phyloP scores from a whole-genome alignment of 2,888 invertebrate genomes.

The Osmoderma eremita region DNA sequence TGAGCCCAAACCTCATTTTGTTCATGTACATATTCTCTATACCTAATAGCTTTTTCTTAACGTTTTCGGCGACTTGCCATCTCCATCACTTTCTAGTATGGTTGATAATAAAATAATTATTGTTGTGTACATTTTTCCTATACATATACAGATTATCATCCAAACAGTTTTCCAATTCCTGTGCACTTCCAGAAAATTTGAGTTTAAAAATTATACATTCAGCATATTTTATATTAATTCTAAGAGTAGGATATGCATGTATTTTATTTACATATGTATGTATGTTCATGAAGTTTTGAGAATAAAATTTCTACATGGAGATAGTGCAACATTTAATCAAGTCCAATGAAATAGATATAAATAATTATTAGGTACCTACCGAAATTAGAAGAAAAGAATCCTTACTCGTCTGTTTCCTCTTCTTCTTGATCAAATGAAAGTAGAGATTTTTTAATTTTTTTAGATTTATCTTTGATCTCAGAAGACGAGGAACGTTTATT shows the following conservation, averaged over 20 bases:
- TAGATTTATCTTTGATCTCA: constrained; percentile 51
- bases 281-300: no score
- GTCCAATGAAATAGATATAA: no score
- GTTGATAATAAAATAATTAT: constrained; percentile 43
- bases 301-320: no score
- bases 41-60: constrained; percentile 63
- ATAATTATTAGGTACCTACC: no score
- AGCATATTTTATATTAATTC: no score
- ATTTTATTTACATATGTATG: no score
- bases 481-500: constrained; percentile 44
- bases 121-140: constrained; percentile 3
- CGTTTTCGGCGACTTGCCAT: constrained; percentile 49
- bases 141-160: neutral
- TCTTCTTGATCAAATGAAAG: constrained; percentile 67
- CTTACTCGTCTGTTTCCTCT: constrained; percentile 55
- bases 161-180: neutral
- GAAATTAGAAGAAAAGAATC: neutral
- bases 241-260: no score
- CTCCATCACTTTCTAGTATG: constrained; percentile 36
- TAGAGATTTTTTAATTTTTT: constrained; percentile 57
- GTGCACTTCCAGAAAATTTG: neutral
- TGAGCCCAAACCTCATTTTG: constrained; percentile 65
- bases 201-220: no score
- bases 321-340: no score
- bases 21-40: constrained; percentile 60